Percentiles rank a stretch among this genome's conserved stretches.
These are phyloP conservation scores for Crioceris asparagi DNA, from an alignment of 2,888 invertebrate genomes.

Conservation along the genomic window DNA sequence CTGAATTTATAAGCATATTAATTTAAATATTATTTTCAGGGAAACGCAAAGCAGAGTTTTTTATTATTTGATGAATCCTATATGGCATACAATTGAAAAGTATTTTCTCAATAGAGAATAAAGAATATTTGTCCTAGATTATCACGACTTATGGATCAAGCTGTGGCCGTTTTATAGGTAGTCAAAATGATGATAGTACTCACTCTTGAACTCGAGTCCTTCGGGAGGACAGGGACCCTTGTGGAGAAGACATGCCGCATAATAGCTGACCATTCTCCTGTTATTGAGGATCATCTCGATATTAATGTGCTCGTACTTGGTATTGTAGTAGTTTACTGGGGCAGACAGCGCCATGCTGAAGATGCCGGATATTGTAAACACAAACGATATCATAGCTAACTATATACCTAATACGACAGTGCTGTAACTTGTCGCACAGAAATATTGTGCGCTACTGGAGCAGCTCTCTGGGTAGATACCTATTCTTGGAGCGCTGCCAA, in stretches of 20 bases:
- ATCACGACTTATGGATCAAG: not conserved
- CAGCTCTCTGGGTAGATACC: no score
- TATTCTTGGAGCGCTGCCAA: no score
- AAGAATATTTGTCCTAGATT: not conserved
- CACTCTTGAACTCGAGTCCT: conserved; percentile 60
- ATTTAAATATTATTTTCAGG: no score
- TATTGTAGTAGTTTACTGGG: conserved; percentile 32
- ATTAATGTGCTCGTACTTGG: conserved; percentile 59
- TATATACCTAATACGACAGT: no score
- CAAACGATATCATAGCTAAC: no score
- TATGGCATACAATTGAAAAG: not conserved
- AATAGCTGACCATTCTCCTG: conserved; percentile 57
- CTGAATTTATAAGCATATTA: not conserved
- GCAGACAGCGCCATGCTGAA: not conserved
- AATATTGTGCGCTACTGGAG: no score
- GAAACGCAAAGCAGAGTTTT: no score
- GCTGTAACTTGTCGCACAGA: no score
- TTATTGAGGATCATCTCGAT: conserved; percentile 57
- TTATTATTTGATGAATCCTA: no score
- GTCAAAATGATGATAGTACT: conserved; percentile 43
- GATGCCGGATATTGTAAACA: no score
- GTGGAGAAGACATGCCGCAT: conserved; percentile 58
- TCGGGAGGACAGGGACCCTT: conserved; percentile 61
- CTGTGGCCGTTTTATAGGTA: no score
- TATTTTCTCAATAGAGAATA: not conserved